phyloP scores from a whole-genome alignment of 2,888 invertebrate genomes.

The Hirtodrosophila histrioides region DNA sequence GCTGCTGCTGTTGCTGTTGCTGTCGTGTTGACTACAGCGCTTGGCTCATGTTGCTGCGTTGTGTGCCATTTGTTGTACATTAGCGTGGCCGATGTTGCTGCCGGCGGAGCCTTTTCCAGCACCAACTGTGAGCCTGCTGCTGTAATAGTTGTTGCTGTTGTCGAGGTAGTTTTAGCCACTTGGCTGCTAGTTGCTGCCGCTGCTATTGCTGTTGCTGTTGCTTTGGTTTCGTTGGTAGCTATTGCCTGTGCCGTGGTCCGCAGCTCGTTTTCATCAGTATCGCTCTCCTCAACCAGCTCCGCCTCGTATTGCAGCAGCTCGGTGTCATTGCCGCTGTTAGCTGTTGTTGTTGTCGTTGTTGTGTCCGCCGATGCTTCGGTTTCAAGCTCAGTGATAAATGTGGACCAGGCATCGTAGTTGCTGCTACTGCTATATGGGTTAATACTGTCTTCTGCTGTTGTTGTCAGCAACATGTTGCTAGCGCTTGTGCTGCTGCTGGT shows the following conservation, averaged over 20 bases:
- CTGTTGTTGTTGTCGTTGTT: conserved; percentile 38
- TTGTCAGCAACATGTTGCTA: conserved; percentile 53
- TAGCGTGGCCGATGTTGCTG: conserved; percentile 51
- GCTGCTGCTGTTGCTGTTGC: conserved; percentile 34
- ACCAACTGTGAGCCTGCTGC: conserved; percentile 51
- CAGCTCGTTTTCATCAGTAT: conserved; percentile 44
- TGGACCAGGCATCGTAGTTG: conserved; percentile 60
- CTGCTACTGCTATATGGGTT: conserved; percentile 54
- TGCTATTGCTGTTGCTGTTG: conserved; percentile 46
- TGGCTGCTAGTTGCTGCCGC: conserved; percentile 11
- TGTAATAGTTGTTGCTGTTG: conserved; percentile 22
- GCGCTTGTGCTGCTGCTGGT: conserved; percentile 52
- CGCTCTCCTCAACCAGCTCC: conserved; percentile 47
- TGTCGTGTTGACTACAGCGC: conserved; percentile 42
- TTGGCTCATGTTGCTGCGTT: conserved; percentile 50
- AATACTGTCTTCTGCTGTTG: conserved; percentile 70
- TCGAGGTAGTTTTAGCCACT: conserved; percentile 36
- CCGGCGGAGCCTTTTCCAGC: conserved; percentile 62
- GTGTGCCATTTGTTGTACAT: conserved; percentile 64
- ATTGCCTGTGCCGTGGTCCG: conserved; percentile 44
- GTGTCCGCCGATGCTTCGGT: conserved; percentile 50
- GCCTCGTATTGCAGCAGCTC: conserved; percentile 58
- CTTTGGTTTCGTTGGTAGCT: conserved; percentile 71
- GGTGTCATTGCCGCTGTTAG: conserved; percentile 55
- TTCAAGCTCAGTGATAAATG: conserved; percentile 64